Percentiles rank a stretch among this genome's conserved stretches.
Conservation (phyloP, 2,888 invertebrate species). For the Lottia scabra region DNA sequence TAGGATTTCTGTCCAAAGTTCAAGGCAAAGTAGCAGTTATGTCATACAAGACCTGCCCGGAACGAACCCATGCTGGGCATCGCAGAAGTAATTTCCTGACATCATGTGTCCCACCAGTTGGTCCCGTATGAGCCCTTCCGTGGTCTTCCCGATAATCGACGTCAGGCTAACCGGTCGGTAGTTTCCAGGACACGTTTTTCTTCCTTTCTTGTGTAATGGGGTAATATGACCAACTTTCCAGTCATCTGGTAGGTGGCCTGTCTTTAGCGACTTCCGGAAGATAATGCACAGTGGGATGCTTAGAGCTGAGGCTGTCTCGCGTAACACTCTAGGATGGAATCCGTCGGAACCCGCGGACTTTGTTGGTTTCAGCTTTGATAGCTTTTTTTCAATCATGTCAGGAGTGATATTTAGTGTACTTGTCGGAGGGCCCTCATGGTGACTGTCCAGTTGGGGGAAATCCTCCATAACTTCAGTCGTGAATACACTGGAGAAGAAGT, state of each 20-base stretch:
- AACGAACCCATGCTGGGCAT: conserved; percentile 17
- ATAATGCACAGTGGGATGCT: background rate
- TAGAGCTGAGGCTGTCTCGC: background rate
- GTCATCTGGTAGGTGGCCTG: conserved; percentile 5
- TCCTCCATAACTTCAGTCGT: too few relatives aligned
- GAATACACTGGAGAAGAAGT: conserved; percentile 15
- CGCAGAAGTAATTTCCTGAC: background rate
- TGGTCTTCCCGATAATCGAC: conserved; percentile 14
- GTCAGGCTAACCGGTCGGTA: conserved; percentile 21
- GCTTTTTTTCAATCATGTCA: too few relatives aligned
- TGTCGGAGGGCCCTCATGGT: too few relatives aligned
- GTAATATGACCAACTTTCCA: too few relatives aligned
- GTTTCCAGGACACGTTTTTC: conserved; percentile 5
- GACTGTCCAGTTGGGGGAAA: too few relatives aligned
- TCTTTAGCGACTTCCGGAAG: background rate
- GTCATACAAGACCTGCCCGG: conserved; percentile 1
- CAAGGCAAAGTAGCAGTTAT: conserved; percentile 9
- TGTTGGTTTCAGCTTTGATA: too few relatives aligned
- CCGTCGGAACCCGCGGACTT: too few relatives aligned
- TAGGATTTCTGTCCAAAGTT: conserved; percentile 9
- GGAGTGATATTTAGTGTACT: too few relatives aligned
- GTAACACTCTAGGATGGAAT: background rate
- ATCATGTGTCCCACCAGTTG: conserved; percentile 4
- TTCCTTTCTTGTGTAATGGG: conserved; percentile 17
- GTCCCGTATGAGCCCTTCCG: conserved; percentile 16